A percentile compares a stretch with the other conserved stretches of the same genome.
phyloP scores from a whole-genome alignment of 1,140 invertebrate species.

The Tribolium madens region DNA sequence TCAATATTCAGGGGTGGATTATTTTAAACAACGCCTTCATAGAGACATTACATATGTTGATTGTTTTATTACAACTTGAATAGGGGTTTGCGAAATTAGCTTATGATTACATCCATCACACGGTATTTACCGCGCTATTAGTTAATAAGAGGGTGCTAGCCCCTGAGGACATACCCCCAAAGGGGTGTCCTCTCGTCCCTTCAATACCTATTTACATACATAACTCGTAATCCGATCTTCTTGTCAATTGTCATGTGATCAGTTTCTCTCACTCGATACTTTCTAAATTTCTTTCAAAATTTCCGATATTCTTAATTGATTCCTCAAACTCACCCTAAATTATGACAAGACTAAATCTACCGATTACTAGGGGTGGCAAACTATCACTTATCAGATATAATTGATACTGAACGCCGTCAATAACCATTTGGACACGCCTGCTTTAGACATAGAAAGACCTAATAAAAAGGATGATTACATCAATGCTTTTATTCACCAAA shows the following conservation, averaged over 20 bases:
- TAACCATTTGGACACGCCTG: constrained; percentile 35
- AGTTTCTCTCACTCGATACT: not conserved
- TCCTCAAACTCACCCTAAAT: constrained; percentile 1
- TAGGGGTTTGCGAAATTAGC: constrained; percentile 61
- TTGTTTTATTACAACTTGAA: constrained; percentile 63
- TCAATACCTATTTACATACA: constrained; percentile 63
- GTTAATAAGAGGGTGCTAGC: constrained; percentile 61
- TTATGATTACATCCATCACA: constrained; percentile 65
- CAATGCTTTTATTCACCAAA: constrained; percentile 2
- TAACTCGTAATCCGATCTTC: constrained; percentile 62
- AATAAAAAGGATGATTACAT: constrained; percentile 29
- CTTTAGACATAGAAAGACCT: constrained; percentile 14
- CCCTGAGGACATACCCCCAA: constrained; percentile 53
- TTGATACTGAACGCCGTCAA: constrained; percentile 36
- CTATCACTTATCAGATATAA: constrained; percentile 38
- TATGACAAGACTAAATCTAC: constrained; percentile 13
- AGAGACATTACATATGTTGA: constrained; percentile 62
- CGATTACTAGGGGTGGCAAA: constrained; percentile 19
- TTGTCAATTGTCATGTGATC: constrained; percentile 45
- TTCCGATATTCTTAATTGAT: not conserved
- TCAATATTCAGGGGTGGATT: constrained; percentile 50
- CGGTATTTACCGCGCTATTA: constrained; percentile 65
- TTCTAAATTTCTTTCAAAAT: not conserved
- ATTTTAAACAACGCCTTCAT: constrained; percentile 58
- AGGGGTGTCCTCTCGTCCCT: constrained; percentile 47